phyloP scores from a whole-genome alignment of 2,888 invertebrate genomes.

The Philopedon plagiatum region DNA sequence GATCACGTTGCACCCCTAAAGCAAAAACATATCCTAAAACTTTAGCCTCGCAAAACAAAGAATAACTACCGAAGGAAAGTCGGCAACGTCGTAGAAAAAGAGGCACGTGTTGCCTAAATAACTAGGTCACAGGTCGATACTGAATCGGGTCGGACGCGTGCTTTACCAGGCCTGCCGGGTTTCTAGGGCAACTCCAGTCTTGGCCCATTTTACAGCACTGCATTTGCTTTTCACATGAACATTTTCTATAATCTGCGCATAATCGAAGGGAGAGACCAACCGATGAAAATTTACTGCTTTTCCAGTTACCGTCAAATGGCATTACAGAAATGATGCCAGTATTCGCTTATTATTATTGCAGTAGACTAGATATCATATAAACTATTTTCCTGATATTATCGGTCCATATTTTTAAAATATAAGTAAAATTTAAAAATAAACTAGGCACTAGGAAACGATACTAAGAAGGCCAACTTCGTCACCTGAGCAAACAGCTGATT shows the following conservation, averaged over 20 bases:
- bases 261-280: slow-evolving; percentile 13
- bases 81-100: slow-evolving; percentile 38
- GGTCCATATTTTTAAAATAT: too few relatives aligned
- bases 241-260: slow-evolving; percentile 38
- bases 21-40: not conserved
- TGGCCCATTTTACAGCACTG: slow-evolving; percentile 53
- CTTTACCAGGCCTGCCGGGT: slow-evolving; percentile 54
- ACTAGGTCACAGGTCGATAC: slow-evolving; percentile 64
- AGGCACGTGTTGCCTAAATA: slow-evolving; percentile 62
- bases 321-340: not conserved
- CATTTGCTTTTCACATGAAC: slow-evolving; percentile 28
- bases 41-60: not conserved
- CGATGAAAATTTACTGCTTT: slow-evolving; percentile 25
- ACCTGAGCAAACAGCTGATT: too few relatives aligned
- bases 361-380: not conserved
- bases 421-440: too few relatives aligned
- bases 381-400: too few relatives aligned
- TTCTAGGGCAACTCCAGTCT: slow-evolving; percentile 58
- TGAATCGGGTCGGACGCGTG: slow-evolving; percentile 63
- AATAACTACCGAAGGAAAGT: not conserved
- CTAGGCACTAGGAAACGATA: too few relatives aligned
- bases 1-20: not conserved
- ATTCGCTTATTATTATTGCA: not conserved
- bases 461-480: too few relatives aligned
- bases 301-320: not conserved